Evolutionary conservation across 2,888 invertebrate genomes (phyloP).

Genomic region (Pteria penguin): DNA sequence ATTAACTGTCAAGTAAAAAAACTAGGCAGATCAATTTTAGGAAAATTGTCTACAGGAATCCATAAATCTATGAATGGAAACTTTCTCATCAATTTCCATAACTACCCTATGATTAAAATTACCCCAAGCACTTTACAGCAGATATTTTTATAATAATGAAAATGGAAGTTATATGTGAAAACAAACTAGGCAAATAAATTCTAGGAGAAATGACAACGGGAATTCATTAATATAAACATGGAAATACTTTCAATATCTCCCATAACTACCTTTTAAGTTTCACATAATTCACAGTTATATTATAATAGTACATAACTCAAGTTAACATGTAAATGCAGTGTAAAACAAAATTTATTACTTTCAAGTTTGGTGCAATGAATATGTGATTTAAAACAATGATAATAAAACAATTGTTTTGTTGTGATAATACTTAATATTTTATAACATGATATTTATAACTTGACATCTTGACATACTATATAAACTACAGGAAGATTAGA

Average conservation of each 20-base stretch:
- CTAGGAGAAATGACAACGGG: neutral
- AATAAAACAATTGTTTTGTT: too few relatives aligned
- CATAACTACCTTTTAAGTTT: neutral
- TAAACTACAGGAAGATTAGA: neutral
- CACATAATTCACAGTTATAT: neutral
- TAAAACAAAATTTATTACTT: too few relatives aligned
- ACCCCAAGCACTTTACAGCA: neutral
- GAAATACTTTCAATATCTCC: neutral
- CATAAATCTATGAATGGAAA: neutral
- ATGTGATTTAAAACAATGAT: too few relatives aligned
- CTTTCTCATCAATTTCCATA: neutral
- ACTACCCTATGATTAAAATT: neutral
- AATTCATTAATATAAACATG: neutral
- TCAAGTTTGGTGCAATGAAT: too few relatives aligned
- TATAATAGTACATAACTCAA: neutral
- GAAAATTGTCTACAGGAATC: neutral
- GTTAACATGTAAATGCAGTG: too few relatives aligned
- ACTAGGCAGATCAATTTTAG: neutral
- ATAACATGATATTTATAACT: too few relatives aligned
- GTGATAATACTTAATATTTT: too few relatives aligned
- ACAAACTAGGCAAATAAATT: neutral
- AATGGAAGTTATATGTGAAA: neutral
- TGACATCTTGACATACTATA: too few relatives aligned
- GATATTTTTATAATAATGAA: neutral
- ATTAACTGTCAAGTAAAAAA: too few relatives aligned